These are phyloP conservation scores for Machaerirhynchus nigripectus DNA, from an alignment of 2,113 vertebrate species.

Conservation along the genomic window DNA sequence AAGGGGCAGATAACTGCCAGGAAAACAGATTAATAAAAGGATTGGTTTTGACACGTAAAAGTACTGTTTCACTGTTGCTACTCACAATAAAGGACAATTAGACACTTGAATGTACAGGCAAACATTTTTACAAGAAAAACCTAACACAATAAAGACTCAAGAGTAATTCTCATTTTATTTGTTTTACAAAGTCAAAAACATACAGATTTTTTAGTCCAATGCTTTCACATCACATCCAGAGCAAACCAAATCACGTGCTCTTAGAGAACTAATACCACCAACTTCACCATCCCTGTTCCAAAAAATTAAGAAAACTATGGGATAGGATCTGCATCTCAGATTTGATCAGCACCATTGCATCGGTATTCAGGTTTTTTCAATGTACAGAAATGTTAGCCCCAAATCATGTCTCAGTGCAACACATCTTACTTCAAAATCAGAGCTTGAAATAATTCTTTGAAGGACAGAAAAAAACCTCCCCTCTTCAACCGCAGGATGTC, in stretches of 20 bases:
- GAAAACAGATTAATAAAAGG: not conserved
- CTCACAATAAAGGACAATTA: not conserved
- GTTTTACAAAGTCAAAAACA: conserved; percentile 16
- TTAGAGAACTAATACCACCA: not conserved
- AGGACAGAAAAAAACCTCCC: not conserved
- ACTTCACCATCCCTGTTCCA: not conserved
- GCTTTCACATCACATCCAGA: not conserved
- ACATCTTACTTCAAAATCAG: conserved; percentile 26
- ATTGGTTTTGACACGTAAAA: not conserved
- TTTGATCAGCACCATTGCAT: conserved; percentile 59
- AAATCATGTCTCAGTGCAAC: not conserved
- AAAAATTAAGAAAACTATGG: conserved; percentile 14
- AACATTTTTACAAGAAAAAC: not conserved
- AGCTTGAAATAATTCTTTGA: conserved; percentile 35
- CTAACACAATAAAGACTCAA: not conserved
- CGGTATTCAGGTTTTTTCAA: conserved; percentile 48
- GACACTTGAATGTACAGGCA: not conserved
- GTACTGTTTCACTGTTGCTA: not conserved
- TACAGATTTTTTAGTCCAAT: conserved; percentile 13
- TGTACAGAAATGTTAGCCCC: conserved; percentile 44
- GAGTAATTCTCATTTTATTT: conserved; percentile 23
- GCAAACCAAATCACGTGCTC: not conserved
- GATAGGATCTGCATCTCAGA: conserved; percentile 42
- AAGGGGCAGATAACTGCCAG: not conserved
- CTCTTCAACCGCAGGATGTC: not conserved